Base-by-base conservation (phyloP, 2,888 invertebrate genomes). In the Agrochola lychnidis region DNA sequence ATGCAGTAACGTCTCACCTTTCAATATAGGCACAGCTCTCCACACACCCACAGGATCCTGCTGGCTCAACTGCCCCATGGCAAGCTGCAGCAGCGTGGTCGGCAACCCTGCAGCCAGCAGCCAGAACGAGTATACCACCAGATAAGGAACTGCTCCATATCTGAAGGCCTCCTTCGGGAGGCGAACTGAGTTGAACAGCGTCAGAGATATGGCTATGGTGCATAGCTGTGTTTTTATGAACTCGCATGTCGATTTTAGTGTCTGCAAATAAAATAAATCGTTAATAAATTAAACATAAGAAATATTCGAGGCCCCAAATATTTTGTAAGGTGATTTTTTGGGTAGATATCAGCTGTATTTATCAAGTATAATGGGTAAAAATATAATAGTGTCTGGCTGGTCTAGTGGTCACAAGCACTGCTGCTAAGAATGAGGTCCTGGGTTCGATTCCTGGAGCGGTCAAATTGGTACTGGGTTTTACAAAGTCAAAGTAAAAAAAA, bases 11-110 rank as follows among this genome's bases (percentile, higher is more conserved):
- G 14, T 4, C 22, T 81, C 84, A 97, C 97, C 98, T 97, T 97
- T 97, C 85, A 98, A 96, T 90, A 97, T 97, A 56, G 97, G 97
- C 68, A 98, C 97, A 10, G 97, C 97, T 86, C 97, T 96, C 97
- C 97, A 97, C 16, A 97, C 97, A 45, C 97, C 97, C 4, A 97
- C 97, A n/a, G 97, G 97, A 40, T 97, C 97, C 87, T 97, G 97
- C 87, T 97, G 97, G 68, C 97, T 97, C 81, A 98, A 94, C 91
- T 98, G 97, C 6, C 97, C 98, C 90, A 97, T 97, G 2, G 97
- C 97, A 85, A 98, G 93, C 93, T 98, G 97, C 79, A 98, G 94
- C 87, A 97, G 95, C 16, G 97, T 94, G 36, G 97, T 95, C 1
- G 97, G 97, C 56, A 97, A 92, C 22, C 97, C 97, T n/a, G 97